Evolutionary conservation across 2,113 vertebrate genomes (phyloP).

Genomic region (Colius striatus): DNA sequence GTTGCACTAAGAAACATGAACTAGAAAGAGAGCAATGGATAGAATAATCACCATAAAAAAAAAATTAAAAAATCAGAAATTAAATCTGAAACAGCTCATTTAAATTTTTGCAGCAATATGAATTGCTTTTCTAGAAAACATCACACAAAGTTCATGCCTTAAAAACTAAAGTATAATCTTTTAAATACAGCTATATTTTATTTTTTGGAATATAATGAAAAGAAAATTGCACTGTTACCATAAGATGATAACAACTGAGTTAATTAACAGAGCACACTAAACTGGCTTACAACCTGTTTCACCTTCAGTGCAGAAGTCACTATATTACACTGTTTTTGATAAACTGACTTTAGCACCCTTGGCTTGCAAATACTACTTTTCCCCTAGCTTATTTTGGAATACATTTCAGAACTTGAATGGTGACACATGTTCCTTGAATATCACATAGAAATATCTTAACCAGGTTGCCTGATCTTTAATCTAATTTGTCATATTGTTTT

Average conservation of each 20-base stretch:
- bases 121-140: neutral
- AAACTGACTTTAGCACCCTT: neutral
- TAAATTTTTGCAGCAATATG: neutral
- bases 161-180: neutral
- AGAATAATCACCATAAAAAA: neutral
- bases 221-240: neutral
- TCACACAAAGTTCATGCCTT: neutral
- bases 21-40: neutral
- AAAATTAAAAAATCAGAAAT: neutral
- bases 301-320: neutral
- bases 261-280: neutral
- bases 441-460: accelerated
- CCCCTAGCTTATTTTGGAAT: neutral
- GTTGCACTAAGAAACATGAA: neutral
- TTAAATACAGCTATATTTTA: neutral
- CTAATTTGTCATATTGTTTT: neutral
- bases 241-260: neutral
- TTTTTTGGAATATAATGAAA: neutral
- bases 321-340: neutral
- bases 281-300: neutral
- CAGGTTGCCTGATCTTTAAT: neutral
- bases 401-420: neutral
- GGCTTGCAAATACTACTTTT: neutral
- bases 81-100: neutral
- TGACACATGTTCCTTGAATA: neutral